These are phyloP conservation scores for Arothron firmamentum DNA, from an alignment of 2,113 vertebrate species.

Conservation along the genomic window DNA sequence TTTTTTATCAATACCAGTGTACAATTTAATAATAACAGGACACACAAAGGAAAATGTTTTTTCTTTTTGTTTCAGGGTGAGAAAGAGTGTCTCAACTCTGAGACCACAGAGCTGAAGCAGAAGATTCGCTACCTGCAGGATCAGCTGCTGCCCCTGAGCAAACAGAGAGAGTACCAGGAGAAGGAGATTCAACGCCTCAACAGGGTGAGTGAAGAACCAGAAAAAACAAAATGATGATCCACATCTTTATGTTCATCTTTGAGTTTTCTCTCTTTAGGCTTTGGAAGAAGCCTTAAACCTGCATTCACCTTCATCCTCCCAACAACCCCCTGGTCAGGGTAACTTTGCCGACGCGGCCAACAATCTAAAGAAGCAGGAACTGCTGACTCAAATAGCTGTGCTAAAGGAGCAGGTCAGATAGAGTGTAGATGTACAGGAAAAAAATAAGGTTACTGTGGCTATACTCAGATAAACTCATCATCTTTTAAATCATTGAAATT, in stretches of 20 bases:
- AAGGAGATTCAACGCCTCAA: conserved; percentile 96
- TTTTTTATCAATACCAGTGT: too few species aligned
- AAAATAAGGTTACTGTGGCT: neutral
- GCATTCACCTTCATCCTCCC: conserved; percentile 77
- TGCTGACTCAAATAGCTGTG: conserved; percentile 88
- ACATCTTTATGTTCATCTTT: neutral
- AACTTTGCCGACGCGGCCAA: conserved; percentile 72
- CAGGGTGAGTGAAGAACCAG: conserved; percentile 72
- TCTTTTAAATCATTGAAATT: neutral
- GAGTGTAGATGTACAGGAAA: neutral
- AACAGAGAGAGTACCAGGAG: conserved; percentile 93
- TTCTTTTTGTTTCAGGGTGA: conserved; percentile 74
- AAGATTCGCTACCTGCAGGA: conserved; percentile 90
- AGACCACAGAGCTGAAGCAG: conserved; percentile 88
- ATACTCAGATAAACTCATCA: neutral
- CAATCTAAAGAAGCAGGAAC: conserved; percentile 83
- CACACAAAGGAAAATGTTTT: too few species aligned
- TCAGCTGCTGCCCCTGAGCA: conserved; percentile 86
- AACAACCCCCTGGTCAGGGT: conserved; percentile 73
- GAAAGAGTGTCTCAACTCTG: conserved; percentile 86
- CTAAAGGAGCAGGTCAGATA: conserved; percentile 67
- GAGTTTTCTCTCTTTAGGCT: conserved; percentile 71
- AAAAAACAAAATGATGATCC: neutral
- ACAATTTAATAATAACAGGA: too few species aligned
- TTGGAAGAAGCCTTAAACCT: conserved; percentile 90